Evolutionary conservation across 2,888 invertebrate species (phyloP).

Genomic region (Cordilura impudica): DNA sequence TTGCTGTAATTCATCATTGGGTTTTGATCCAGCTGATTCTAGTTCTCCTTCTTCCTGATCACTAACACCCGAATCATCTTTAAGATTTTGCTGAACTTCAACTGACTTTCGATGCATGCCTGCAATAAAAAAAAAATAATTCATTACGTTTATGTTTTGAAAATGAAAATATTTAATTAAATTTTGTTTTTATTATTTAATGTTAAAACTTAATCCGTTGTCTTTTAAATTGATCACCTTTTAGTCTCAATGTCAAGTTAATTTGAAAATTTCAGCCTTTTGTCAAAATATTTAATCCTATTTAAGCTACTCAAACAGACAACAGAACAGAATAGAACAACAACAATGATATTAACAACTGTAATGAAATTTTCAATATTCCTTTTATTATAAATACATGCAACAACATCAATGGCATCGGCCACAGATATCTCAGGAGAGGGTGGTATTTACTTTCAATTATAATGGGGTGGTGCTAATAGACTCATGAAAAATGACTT

Average conservation of each 20-base stretch:
- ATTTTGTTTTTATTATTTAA: conserved; percentile 17
- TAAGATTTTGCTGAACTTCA: conserved; percentile 97
- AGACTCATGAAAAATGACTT: conserved; percentile 45
- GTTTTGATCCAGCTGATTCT: conserved; percentile 79
- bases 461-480: conserved; percentile 34
- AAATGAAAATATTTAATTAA: conserved; percentile 31
- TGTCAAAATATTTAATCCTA: conserved; percentile 60
- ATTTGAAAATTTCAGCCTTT: conserved; percentile 40
- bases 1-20: conserved; percentile 79
- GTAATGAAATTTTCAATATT: conserved; percentile 28
- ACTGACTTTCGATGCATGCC: conserved; percentile 99
- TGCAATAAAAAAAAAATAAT: conserved; percentile 74
- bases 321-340: too few species aligned
- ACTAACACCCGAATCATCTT: conserved; percentile 86
- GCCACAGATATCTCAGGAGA: background rate
- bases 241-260: conserved; percentile 43
- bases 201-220: conserved; percentile 12
- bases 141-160: background rate
- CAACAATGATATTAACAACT: conserved; percentile 7
- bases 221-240: conserved; percentile 8
- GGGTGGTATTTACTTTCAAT: conserved; percentile 33
- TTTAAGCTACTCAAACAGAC: conserved; percentile 70
- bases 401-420: background rate
- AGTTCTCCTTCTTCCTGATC: conserved; percentile 81
- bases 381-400: background rate